Conservation (phyloP, 2,113 vertebrate species). For the Choloepus hoffmanni region DNA sequence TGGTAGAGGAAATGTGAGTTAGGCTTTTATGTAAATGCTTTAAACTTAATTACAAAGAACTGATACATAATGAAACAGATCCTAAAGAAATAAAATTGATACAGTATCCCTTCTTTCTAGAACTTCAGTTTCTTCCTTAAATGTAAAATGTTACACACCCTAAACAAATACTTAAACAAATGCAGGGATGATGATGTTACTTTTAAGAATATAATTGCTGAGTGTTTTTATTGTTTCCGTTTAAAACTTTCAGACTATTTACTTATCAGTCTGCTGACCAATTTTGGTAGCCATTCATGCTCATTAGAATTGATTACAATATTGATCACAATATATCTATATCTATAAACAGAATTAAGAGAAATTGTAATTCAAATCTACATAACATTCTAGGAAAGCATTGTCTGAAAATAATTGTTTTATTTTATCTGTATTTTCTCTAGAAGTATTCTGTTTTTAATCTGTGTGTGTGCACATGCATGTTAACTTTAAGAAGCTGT, state of each 20-base stretch:
- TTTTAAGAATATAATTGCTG: not conserved
- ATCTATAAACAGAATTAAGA: not conserved
- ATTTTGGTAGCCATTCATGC: not conserved
- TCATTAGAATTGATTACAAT: not conserved
- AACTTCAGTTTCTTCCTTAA: not conserved
- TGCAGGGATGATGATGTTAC: not conserved
- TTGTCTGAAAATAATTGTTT: not conserved
- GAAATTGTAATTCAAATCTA: not conserved
- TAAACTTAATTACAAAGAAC: not conserved
- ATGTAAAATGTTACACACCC: not conserved
- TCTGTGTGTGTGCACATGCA: not conserved
- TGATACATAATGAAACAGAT: not conserved
- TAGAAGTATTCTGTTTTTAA: not conserved
- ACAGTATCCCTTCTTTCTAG: not conserved
- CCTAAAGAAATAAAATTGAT: not conserved
- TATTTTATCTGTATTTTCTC: slow-evolving; percentile 22
- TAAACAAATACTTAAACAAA: not conserved
- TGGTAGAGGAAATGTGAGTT: not conserved
- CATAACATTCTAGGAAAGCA: not conserved
- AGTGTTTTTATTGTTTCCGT: slow-evolving; percentile 21
- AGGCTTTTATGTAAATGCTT: not conserved
- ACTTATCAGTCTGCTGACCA: not conserved
- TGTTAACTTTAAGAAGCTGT: not conserved
- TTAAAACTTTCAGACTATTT: not conserved
- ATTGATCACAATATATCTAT: not conserved